Evolutionary conservation across 2,888 invertebrate species (phyloP).

Genomic region (Lacanobia wlatinum): DNA sequence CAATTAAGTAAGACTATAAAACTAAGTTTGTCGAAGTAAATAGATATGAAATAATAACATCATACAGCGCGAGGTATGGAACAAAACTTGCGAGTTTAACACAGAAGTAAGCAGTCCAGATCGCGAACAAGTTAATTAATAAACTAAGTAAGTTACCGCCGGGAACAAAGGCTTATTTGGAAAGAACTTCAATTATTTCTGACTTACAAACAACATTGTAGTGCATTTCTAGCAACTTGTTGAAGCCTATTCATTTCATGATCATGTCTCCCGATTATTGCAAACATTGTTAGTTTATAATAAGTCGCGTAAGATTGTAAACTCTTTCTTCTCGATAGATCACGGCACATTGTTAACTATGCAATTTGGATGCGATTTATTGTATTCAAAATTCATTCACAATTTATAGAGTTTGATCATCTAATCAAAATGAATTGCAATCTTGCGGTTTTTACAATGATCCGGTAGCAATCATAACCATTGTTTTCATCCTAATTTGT

Average conservation of each 20-base stretch:
- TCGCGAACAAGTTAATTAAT: conserved; percentile 63
- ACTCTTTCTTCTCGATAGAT: too few species aligned
- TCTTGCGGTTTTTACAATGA: too few species aligned
- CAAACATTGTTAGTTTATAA: too few species aligned
- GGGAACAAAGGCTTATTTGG: conserved; percentile 56
- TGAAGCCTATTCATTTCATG: conserved; percentile 17
- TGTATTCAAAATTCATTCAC: too few species aligned
- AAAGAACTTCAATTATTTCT: conserved; percentile 60
- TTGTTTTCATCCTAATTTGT: too few species aligned
- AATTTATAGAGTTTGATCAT: too few species aligned
- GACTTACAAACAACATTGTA: conserved; percentile 47
- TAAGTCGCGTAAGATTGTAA: too few species aligned
- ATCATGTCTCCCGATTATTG: neutral
- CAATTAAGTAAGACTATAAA: neutral
- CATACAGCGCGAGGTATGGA: neutral
- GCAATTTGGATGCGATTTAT: too few species aligned
- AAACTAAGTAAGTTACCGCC: conserved; percentile 59
- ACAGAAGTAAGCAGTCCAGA: conserved; percentile 43
- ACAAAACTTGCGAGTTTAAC: conserved; percentile 30
- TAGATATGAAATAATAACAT: conserved; percentile 23
- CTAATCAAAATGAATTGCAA: too few species aligned
- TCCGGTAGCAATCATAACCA: too few species aligned
- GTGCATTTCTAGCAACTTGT: conserved; percentile 41
- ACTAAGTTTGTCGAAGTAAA: neutral
- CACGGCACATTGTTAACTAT: too few species aligned